phyloP scores from a whole-genome alignment of 2,888 invertebrate genomes.

The Lydus trimaculatus region DNA sequence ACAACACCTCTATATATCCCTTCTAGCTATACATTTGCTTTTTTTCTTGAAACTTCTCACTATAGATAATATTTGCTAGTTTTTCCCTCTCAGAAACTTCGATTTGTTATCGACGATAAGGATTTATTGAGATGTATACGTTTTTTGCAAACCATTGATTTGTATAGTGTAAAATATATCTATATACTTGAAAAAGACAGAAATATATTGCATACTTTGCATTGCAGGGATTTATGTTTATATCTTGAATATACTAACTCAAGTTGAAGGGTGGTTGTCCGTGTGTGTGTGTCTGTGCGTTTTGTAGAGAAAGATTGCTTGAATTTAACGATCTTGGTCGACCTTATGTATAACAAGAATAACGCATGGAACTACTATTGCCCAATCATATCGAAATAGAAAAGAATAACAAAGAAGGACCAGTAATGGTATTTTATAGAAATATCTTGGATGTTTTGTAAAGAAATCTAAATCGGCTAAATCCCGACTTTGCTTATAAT shows the following conservation, averaged over 20 bases:
- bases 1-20: conserved; percentile 41
- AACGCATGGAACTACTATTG: not conserved
- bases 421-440: not conserved
- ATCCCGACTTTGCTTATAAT: not conserved
- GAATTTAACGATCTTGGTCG: conserved; percentile 28
- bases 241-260: conserved; percentile 34
- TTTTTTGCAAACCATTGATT: conserved; percentile 34
- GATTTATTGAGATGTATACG: conserved; percentile 33
- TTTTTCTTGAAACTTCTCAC: conserved; percentile 42
- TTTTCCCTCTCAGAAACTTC: conserved; percentile 8
- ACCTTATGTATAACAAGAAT: not conserved
- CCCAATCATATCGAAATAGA: not conserved
- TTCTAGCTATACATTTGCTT: conserved; percentile 38
- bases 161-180: conserved; percentile 29
- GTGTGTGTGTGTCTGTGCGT: not conserved
- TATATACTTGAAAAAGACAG: conserved; percentile 21
- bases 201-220: conserved; percentile 41
- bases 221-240: conserved; percentile 37
- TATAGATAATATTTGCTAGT: not conserved
- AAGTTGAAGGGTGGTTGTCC: conserved; percentile 14
- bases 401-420: not conserved
- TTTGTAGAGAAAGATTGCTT: conserved; percentile 30
- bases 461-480: not conserved
- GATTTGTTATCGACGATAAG: conserved; percentile 32
- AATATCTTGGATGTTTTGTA: not conserved